Evolutionary conservation across 2,797 vertebrate genomes (phyloP).

Genomic region (Moxostoma hubbsi): DNA sequence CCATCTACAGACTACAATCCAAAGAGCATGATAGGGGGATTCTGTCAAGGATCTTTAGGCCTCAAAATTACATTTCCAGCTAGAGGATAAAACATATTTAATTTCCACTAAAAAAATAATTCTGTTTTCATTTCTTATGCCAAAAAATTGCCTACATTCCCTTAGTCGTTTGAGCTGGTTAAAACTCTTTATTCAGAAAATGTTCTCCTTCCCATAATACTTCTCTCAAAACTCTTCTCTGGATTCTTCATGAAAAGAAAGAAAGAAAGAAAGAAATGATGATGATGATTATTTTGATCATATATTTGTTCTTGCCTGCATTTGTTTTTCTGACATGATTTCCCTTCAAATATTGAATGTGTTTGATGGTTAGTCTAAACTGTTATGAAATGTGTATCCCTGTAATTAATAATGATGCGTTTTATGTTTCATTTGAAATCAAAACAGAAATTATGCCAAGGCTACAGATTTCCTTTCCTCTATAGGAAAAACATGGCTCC

Average conservation of each 20-base stretch:
- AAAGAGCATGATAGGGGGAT: too few relatives aligned
- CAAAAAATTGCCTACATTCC: not conserved
- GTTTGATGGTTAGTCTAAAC: conserved; percentile 44
- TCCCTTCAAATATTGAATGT: conserved; percentile 48
- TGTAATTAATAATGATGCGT: conserved; percentile 54
- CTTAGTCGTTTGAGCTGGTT: too few relatives aligned
- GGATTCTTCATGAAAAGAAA: not conserved
- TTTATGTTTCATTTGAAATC: conserved; percentile 46
- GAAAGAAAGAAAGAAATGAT: too few relatives aligned
- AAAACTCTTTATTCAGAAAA: not conserved
- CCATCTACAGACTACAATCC: not conserved
- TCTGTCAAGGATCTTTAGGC: not conserved
- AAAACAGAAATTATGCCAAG: conserved; percentile 44
- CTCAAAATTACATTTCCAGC: not conserved
- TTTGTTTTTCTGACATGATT: conserved; percentile 39
- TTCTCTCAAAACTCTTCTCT: not conserved
- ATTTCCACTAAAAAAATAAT: not conserved
- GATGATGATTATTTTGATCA: not conserved
- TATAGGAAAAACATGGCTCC: conserved; percentile 33
- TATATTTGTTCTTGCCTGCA: conserved; percentile 37
- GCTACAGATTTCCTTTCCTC: conserved; percentile 39
- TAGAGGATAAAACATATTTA: not conserved
- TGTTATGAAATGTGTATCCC: conserved; percentile 53
- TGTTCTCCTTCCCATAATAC: not conserved
- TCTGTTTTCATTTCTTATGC: too few relatives aligned